phyloP scores from a whole-genome alignment of 2,888 invertebrate genomes.

The Calameuta idolon region DNA sequence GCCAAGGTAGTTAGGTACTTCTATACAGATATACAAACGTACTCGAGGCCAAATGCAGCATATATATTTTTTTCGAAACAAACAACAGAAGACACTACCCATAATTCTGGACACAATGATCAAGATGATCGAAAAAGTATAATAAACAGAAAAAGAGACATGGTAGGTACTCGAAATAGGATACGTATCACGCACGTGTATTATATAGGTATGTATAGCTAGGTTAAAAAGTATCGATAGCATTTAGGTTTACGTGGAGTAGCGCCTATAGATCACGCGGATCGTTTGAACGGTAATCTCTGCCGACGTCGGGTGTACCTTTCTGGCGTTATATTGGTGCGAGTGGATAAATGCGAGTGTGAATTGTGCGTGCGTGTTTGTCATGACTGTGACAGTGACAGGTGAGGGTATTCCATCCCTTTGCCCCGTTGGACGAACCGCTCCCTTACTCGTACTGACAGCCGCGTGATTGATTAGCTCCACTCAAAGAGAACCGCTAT shows the following conservation, averaged over 20 bases:
- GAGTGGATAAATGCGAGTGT: conserved; percentile 3
- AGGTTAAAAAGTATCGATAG: neutral
- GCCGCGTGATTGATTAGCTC: conserved; percentile 50
- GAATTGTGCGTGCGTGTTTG: conserved; percentile 29
- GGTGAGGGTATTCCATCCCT: conserved; percentile 39
- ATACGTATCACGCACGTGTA: neutral
- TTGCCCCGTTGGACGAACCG: conserved; percentile 14
- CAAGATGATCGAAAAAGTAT: neutral
- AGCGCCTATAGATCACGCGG: conserved; percentile 25
- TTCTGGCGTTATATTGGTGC: conserved; percentile 15
- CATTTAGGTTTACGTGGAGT: neutral
- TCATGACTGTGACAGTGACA: conserved; percentile 40
- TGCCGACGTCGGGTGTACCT: conserved; percentile 28
- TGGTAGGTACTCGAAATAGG: neutral
- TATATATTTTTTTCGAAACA: neutral
- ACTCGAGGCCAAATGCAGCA: neutral
- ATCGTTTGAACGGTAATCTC: conserved; percentile 45
- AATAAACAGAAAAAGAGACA: neutral
- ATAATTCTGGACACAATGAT: neutral
- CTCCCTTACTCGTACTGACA: conserved; percentile 39
- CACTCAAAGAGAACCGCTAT: conserved; percentile 53
- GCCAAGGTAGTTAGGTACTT: neutral
- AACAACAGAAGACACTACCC: neutral
- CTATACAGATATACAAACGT: neutral
- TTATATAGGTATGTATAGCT: neutral